Percentiles rank a stretch among this genome's conserved stretches.
These are phyloP conservation scores for Erinaceus europaeus DNA, from an alignment of 2,113 vertebrate species.

Conservation along the genomic window DNA sequence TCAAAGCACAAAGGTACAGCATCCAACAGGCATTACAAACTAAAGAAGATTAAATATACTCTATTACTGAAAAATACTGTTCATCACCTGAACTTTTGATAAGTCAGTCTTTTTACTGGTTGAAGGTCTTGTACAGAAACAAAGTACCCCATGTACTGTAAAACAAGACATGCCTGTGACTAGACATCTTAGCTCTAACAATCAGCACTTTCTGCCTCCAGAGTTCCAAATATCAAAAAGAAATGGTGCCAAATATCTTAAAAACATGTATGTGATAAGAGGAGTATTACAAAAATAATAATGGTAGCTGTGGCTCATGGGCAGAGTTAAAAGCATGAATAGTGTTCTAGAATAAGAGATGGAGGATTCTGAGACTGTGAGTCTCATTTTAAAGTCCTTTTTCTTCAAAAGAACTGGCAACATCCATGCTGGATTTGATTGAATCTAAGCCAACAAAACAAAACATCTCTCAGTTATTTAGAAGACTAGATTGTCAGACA, in stretches of 20 bases:
- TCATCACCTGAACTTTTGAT: background rate
- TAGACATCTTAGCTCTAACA: background rate
- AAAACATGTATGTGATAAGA: background rate
- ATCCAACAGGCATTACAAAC: no score
- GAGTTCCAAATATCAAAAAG: background rate
- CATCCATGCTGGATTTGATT: background rate
- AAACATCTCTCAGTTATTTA: background rate
- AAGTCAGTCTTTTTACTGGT: background rate
- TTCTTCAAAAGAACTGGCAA: slow-evolving; percentile 13
- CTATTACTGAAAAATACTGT: background rate
- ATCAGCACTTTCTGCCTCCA: background rate
- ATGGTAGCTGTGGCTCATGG: accelerated
- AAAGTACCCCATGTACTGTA: no score
- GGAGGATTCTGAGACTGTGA: background rate
- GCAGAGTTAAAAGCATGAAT: background rate
- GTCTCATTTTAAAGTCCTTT: background rate
- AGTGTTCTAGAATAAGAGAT: background rate
- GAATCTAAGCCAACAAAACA: background rate
- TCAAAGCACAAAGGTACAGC: no score
- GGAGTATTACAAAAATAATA: background rate
- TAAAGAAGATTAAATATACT: no score
- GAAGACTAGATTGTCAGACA: background rate
- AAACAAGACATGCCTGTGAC: background rate
- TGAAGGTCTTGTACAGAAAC: no score
- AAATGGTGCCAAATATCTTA: background rate